Evolutionary conservation across 2,797 vertebrate species (phyloP).

Genomic region (Rachycentron canadum): DNA sequence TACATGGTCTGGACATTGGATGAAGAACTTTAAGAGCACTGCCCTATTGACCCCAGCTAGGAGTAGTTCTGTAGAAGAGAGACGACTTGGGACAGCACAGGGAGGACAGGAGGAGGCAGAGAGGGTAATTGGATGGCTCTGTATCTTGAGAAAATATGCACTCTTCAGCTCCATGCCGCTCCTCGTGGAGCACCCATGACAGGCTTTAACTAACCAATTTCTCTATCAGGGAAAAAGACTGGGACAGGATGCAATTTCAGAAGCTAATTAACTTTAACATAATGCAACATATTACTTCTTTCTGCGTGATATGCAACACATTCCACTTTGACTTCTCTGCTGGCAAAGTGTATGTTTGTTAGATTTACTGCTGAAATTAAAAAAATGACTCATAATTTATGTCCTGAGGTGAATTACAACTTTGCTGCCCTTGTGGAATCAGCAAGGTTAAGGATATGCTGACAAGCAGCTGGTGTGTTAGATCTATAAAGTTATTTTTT

Average conservation of each 20-base stretch:
- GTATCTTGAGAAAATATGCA: slow-evolving; percentile 54
- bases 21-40: not conserved
- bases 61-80: slow-evolving; percentile 15
- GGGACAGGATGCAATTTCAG: slow-evolving; percentile 12
- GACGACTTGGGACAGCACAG: slow-evolving; percentile 41
- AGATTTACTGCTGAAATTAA: slow-evolving; percentile 13
- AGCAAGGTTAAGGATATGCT: slow-evolving; percentile 51
- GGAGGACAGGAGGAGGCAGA: slow-evolving; percentile 43
- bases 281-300: not conserved
- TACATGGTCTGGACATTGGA: not conserved
- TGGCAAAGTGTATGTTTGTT: not conserved
- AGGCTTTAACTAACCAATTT: slow-evolving; percentile 16
- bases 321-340: not conserved
- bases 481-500: slow-evolving; percentile 38
- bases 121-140: slow-evolving; percentile 56
- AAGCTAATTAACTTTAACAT: slow-evolving; percentile 14
- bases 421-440: slow-evolving; percentile 37
- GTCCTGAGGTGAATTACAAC: slow-evolving; percentile 31
- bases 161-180: slow-evolving; percentile 15
- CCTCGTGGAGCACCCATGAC: slow-evolving; percentile 2
- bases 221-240: slow-evolving; percentile 4
- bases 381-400: slow-evolving; percentile 13
- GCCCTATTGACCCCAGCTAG: not conserved
- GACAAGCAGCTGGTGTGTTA: slow-evolving; percentile 52
- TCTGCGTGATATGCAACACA: not conserved